Evolutionary conservation across 2,797 vertebrate species (phyloP), one percentile per base, ranked within the genome.

Genomic region (Eulemur mongoz): DNA sequence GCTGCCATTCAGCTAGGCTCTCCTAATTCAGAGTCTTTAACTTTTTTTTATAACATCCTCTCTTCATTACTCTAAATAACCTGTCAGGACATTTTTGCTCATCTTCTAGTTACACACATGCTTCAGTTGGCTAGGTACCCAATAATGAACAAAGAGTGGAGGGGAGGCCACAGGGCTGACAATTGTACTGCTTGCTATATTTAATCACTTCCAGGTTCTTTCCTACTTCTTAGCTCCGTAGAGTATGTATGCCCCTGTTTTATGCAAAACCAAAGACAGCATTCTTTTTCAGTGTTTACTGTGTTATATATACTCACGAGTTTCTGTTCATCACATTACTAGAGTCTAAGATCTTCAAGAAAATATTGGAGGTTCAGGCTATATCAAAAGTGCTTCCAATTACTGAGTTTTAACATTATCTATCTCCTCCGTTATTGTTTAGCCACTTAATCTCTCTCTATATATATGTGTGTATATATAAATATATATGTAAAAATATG

Each of bases 11-110:
- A 84, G 59, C 22, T 67, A 86, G 32, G 15, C 43, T 92, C 32
- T 70, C 80, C 38, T 70, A 79, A 95, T 93, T 72, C 38, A 84
- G 50, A 91, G n/a, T 12, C n/a, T 96, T 92, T 95, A 78, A 73
- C 81, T 27, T 89, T 89, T 89, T 95, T 92, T 69, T 23, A 81
- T 91, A 83, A 54, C 22, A 87, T 63, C 25, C 10, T 92, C 43
- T 81, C 40, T 95, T 95, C n/a, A 72, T 87, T 91, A 91, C 32
- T 85, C 54, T 50, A 92, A 96, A 83, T 93, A 93, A 22, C 30
- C 20, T 54, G 15, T 79, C 54, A 25, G 35, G 48, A 38, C 20
- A 48, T 89, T 89, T 94, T 54, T 65, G 18, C 52, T 43, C 54
- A 91, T 63, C 50, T 65, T 89, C n/a, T 25, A 75, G 35, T 89